Conservation (phyloP, 2,888 invertebrate genomes). For the Eupeodes luniger region DNA sequence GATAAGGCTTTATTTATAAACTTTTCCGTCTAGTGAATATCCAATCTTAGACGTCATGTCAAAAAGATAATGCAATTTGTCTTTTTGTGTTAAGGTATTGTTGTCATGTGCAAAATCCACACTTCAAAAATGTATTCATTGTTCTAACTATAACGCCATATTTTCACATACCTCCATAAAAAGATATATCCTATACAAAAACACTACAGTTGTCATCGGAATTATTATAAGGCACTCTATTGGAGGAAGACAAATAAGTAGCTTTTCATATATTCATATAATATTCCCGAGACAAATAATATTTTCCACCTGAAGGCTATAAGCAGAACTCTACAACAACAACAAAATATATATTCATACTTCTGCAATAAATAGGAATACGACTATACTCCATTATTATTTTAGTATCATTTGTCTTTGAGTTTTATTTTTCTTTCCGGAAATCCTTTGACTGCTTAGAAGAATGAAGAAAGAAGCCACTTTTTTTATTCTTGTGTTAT, state of each 20-base stretch:
- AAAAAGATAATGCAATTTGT: too few species aligned
- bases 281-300: constrained; percentile 17
- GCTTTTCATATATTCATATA: background rate
- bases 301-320: constrained; percentile 6
- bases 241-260: background rate
- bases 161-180: background rate
- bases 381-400: background rate
- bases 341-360: background rate
- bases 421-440: background rate
- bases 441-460: background rate
- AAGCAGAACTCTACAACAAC: background rate
- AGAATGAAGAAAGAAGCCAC: background rate
- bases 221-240: background rate
- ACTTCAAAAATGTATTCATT: background rate
- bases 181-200: background rate
- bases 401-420: constrained; percentile 10
- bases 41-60: too few species aligned
- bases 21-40: too few species aligned
- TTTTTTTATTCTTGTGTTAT: background rate
- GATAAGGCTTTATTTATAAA: too few species aligned
- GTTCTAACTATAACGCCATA: background rate
- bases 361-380: background rate
- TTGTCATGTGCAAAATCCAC: too few species aligned
- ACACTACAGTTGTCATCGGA: background rate
- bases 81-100: too few species aligned